A percentile compares a stretch with the other conserved stretches of the same genome.
Evolutionary conservation across 2,888 invertebrate genomes (phyloP).

Genomic region (Eupsilia transversa): DNA sequence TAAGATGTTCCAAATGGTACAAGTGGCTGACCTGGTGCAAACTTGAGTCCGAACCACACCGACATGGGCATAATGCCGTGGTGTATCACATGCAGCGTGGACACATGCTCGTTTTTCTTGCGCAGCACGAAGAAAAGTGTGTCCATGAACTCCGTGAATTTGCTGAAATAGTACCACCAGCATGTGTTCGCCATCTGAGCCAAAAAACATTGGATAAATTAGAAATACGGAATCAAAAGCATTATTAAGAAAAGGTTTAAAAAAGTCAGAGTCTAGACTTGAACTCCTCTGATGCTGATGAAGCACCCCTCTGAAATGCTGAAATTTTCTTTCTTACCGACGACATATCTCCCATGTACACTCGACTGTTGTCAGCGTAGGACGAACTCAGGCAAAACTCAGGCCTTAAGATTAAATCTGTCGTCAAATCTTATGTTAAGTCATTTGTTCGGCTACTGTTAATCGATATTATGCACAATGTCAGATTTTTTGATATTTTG

Average conservation of each 20-base stretch:
- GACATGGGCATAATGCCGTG: slow-evolving; percentile 99
- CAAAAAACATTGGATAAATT: slow-evolving; percentile 16
- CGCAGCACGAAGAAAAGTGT: slow-evolving; percentile 98
- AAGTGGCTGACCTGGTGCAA: slow-evolving; percentile 94
- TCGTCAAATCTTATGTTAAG: neutral
- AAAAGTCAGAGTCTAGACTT: neutral
- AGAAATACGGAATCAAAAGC: slow-evolving; percentile 3
- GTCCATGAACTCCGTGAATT: slow-evolving; percentile 99
- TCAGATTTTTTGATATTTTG: neutral
- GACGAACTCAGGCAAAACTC: neutral
- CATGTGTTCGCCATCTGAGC: slow-evolving; percentile 96
- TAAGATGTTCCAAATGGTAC: neutral
- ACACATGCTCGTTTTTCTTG: slow-evolving; percentile 98
- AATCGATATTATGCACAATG: neutral
- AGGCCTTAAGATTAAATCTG: neutral
- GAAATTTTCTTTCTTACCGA: neutral
- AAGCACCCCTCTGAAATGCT: neutral
- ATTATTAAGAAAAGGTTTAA: neutral
- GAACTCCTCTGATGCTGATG: too few relatives aligned
- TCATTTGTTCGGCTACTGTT: neutral
- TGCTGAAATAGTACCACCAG: slow-evolving; percentile 99
- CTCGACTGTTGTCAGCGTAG: neutral
- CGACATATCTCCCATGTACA: neutral
- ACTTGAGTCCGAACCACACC: slow-evolving; percentile 98
- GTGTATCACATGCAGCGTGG: slow-evolving; percentile 98